phyloP scores from a whole-genome alignment of 2,797 vertebrate genomes.

The Carcharodon carcharias region DNA sequence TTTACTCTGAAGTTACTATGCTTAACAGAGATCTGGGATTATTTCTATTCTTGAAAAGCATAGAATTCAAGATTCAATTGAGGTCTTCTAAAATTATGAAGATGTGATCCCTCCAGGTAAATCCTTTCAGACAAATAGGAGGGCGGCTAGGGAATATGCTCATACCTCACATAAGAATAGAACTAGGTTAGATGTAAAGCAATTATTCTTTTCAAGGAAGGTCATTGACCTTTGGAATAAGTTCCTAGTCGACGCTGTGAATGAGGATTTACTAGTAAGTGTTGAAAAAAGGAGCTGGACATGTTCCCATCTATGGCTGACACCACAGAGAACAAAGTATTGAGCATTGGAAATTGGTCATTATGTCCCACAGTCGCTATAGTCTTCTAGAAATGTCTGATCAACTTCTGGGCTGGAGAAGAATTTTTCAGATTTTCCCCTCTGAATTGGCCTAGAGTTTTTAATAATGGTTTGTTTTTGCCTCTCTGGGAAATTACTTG shows the following conservation, averaged over 20 bases:
- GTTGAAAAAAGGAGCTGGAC: not conserved
- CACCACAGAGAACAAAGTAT: not conserved
- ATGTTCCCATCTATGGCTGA: not conserved
- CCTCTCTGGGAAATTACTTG: not conserved
- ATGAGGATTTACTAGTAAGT: not conserved
- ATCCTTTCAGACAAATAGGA: not conserved
- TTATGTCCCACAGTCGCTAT: not conserved
- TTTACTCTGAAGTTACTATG: not conserved
- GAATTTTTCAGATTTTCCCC: not conserved
- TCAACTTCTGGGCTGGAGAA: not conserved
- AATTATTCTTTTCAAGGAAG: not conserved
- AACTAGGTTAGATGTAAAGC: not conserved
- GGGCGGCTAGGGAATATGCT: not conserved
- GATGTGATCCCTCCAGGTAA: not conserved
- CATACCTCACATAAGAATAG: not conserved
- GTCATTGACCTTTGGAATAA: not conserved
- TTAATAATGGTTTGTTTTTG: not conserved
- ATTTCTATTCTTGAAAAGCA: not conserved
- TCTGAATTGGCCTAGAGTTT: not conserved
- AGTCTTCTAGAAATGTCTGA: not conserved
- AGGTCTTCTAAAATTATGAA: not conserved
- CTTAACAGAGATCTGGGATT: not conserved
- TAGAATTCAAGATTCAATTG: not conserved
- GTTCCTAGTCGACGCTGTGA: not conserved
- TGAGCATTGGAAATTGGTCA: not conserved